A percentile compares a stretch with the other conserved stretches of the same genome.
These are phyloP conservation scores for Aplysia californica DNA, from an alignment of 1,140 invertebrate species.

Conservation along the genomic window DNA sequence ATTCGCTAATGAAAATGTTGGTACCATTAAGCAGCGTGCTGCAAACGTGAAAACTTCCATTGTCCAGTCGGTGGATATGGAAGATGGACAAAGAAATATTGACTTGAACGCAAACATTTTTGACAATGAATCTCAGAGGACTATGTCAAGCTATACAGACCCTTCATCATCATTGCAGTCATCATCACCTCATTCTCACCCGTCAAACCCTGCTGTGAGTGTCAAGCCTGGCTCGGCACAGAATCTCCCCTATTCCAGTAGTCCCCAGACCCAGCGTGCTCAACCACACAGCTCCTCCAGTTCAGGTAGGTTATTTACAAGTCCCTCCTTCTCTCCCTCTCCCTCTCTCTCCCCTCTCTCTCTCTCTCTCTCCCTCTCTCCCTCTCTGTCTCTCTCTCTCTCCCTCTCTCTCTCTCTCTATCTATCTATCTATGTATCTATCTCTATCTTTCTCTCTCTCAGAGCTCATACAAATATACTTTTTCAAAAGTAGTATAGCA, in stretches of 20 bases:
- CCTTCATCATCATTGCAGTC: neutral
- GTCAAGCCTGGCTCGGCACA: neutral
- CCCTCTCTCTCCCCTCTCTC: neutral
- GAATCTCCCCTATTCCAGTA: neutral
- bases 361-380: neutral
- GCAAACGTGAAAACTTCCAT: constrained; percentile 55
- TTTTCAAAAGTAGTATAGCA: too few relatives aligned
- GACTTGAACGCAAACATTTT: constrained; percentile 32
- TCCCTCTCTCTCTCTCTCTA: neutral
- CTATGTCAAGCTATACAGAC: constrained; percentile 3
- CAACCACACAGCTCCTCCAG: too few relatives aligned
- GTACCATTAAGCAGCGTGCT: constrained; percentile 89
- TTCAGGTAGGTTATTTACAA: too few relatives aligned
- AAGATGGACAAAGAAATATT: constrained; percentile 29
- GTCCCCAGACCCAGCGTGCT: neutral
- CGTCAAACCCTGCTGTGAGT: neutral
- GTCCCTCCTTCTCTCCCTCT: neutral
- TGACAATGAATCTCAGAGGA: constrained; percentile 22
- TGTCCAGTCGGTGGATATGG: constrained; percentile 39
- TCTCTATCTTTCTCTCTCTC: neutral
- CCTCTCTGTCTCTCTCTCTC: neutral
- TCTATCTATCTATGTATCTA: constrained; percentile 1
- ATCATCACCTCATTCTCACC: neutral
- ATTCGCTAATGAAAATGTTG: constrained; percentile 98
- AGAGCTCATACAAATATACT: too few relatives aligned